phyloP scores from a whole-genome alignment of 64 coral and sea anemone genomes.

The Montipora cactus region DNA sequence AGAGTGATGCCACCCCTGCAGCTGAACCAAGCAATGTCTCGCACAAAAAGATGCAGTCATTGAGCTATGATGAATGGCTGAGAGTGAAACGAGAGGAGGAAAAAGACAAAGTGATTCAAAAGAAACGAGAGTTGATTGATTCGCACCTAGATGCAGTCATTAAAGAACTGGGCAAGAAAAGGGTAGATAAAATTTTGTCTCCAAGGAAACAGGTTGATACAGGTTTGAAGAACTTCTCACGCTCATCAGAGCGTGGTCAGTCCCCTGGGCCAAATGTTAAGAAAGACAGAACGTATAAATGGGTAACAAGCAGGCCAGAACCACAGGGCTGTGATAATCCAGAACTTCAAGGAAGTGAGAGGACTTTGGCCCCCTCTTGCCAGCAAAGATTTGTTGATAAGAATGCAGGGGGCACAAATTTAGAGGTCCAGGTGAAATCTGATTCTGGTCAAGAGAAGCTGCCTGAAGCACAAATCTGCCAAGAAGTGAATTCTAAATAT shows the following conservation, averaged over 20 bases:
- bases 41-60: slow-evolving; percentile 68
- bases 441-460: background rate
- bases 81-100: slow-evolving; percentile 70
- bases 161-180: slow-evolving; percentile 85
- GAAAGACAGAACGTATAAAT: slow-evolving; percentile 38
- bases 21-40: background rate
- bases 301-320: slow-evolving; percentile 56
- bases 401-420: background rate
- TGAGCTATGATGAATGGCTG: slow-evolving; percentile 87
- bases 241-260: background rate
- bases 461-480: slow-evolving; percentile 8
- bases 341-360: slow-evolving; percentile 36
- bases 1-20: background rate
- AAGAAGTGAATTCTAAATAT: slow-evolving; percentile 42
- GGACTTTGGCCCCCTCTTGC: background rate
- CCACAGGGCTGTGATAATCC: slow-evolving; percentile 80
- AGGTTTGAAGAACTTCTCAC: slow-evolving; percentile 58
- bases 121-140: slow-evolving; percentile 77
- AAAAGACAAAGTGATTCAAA: slow-evolving; percentile 59
- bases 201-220: slow-evolving; percentile 86
- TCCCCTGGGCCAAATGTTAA: background rate
- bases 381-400: background rate
- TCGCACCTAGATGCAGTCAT: slow-evolving; percentile 84
- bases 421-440: background rate
- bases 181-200: slow-evolving; percentile 73